Percentiles rank a stretch among this genome's conserved stretches.
Evolutionary conservation across 2,888 invertebrate species (phyloP).

Genomic region (Lysandra coridon): DNA sequence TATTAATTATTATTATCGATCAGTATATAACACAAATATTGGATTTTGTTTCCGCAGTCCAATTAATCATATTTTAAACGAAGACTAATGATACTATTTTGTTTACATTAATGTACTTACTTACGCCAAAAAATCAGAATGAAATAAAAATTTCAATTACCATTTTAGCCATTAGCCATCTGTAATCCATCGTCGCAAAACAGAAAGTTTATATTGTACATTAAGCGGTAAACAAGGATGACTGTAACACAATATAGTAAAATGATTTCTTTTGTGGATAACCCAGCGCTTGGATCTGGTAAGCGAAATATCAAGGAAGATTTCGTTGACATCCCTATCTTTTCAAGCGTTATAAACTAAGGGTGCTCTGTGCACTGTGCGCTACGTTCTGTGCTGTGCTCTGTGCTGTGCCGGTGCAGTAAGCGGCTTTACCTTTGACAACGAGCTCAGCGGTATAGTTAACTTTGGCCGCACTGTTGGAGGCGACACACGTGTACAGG

Average conservation of each 20-base stretch:
- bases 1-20: not conserved
- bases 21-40: not conserved
- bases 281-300: not conserved
- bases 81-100: not conserved
- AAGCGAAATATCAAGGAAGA: not conserved
- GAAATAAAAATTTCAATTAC: conserved; percentile 54
- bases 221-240: conserved; percentile 29
- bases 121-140: conserved; percentile 15
- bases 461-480: conserved; percentile 86
- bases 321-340: not conserved
- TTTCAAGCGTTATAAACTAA: not conserved
- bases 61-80: not conserved
- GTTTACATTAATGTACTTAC: not conserved
- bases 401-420: conserved; percentile 35
- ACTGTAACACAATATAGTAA: not conserved
- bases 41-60: not conserved
- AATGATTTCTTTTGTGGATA: not conserved
- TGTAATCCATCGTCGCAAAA: conserved; percentile 75
- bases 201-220: conserved; percentile 51
- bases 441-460: conserved; percentile 87
- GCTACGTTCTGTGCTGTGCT: conserved; percentile 24
- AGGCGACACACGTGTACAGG: conserved; percentile 86
- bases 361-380: conserved; percentile 22
- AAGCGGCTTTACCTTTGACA: conserved; percentile 83
- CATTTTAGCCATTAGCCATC: conserved; percentile 69